These are phyloP conservation scores for Urophycis tenuis DNA, from an alignment of 2,797 vertebrate species.

Conservation along the genomic window DNA sequence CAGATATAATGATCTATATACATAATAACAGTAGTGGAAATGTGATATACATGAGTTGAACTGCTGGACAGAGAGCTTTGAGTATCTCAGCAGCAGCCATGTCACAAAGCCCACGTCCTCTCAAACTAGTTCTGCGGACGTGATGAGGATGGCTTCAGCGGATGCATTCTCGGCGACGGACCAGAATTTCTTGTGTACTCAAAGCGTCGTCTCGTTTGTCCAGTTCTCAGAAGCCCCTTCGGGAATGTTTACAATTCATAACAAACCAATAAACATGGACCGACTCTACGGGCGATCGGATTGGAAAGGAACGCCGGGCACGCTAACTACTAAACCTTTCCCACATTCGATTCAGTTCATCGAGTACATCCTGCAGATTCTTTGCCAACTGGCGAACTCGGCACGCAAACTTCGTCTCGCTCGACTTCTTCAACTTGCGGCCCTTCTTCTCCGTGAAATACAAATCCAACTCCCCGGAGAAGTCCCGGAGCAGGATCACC, in stretches of 20 bases:
- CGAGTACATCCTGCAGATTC: conserved; percentile 48
- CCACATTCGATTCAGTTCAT: conserved; percentile 47
- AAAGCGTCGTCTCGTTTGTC: too few relatives aligned
- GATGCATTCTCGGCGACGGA: not conserved
- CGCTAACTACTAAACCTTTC: conserved; percentile 33
- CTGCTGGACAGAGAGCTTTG: not conserved
- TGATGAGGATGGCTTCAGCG: not conserved
- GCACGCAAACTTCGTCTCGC: conserved; percentile 45
- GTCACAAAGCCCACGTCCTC: not conserved
- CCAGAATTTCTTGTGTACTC: not conserved
- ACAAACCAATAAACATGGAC: not conserved
- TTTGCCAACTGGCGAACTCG: conserved; percentile 45
- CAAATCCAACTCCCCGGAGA: conserved; percentile 47
- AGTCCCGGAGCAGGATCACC: conserved; percentile 43
- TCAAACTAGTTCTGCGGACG: not conserved
- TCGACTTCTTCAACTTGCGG: conserved; percentile 49
- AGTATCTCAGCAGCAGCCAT: not conserved
- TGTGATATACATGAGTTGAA: not conserved
- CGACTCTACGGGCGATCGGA: not conserved
- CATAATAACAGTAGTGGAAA: not conserved
- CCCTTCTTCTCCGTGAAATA: conserved; percentile 47
- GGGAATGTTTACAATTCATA: not conserved
- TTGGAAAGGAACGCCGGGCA: not conserved
- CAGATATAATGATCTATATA: not conserved
- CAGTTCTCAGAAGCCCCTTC: not conserved